These are phyloP conservation scores for Vespertilio murinus DNA, from an alignment of 2,797 vertebrate species.

Conservation along the genomic window DNA sequence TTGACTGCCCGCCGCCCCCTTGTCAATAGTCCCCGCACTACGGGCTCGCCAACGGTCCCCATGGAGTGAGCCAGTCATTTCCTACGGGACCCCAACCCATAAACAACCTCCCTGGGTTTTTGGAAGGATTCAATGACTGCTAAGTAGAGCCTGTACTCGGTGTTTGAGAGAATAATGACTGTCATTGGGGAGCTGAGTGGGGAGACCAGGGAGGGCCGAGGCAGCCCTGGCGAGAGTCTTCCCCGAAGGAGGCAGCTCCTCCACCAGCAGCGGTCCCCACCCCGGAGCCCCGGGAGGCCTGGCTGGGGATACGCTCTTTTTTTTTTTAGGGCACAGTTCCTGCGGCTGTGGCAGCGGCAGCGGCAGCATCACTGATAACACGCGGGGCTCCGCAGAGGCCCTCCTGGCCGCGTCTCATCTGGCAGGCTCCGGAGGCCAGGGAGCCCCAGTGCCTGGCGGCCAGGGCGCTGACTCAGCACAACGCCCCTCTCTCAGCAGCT, in stretches of 20 bases:
- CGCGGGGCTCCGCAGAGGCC: slow-evolving; percentile 58
- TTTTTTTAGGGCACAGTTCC: slow-evolving; percentile 58
- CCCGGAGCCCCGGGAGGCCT: slow-evolving; percentile 65
- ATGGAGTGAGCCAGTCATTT: not conserved
- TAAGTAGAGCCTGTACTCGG: not conserved
- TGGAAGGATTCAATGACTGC: not conserved
- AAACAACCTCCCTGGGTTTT: not conserved
- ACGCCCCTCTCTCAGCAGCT: slow-evolving; percentile 55
- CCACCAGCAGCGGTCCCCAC: not conserved
- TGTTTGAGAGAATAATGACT: not conserved
- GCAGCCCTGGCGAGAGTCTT: not conserved
- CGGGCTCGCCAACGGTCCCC: not conserved
- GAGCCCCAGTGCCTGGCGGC: slow-evolving; percentile 57
- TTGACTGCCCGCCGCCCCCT: too few species aligned
- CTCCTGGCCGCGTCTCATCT: slow-evolving; percentile 65
- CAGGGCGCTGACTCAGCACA: slow-evolving; percentile 74
- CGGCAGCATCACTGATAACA: slow-evolving; percentile 56
- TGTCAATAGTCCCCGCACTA: not conserved
- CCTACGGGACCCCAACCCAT: not conserved
- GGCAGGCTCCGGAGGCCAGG: slow-evolving; percentile 57
- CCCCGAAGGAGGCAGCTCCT: slow-evolving; percentile 44
- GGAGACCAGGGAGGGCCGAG: not conserved
- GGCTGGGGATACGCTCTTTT: slow-evolving; percentile 33
- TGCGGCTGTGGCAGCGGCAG: slow-evolving; percentile 30
- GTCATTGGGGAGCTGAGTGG: not conserved